Base-by-base conservation (phyloP, 2,888 invertebrate genomes). In the Eupsilia transversa region DNA sequence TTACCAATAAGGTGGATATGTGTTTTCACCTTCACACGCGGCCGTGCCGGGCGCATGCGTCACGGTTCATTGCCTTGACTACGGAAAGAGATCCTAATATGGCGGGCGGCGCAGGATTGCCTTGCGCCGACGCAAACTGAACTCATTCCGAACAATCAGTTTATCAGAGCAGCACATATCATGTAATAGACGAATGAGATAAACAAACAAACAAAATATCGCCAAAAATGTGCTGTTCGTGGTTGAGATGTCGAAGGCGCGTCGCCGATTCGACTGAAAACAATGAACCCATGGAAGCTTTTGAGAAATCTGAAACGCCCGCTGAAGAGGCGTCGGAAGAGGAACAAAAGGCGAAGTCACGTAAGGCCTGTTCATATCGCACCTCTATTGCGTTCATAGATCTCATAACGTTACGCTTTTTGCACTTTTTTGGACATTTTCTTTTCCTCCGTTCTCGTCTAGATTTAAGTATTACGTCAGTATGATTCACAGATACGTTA, bases 51-150 rank as follows among this genome's bases (percentile, higher is more conserved):
- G 87, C 82, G 86, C 89, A 91, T 90, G 94, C 93, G 96, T 95
- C 94, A 94, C 92, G 95, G 96, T 95, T 96, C 96, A 95, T 94
- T 94, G 96, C 96, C 95, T 95, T 95, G 95, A 94, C 89, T 93
- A 90, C 94, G 93, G 93, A 94, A 94, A 94, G 94, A 93, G 92
- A 92, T 93, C 96, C 96, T 94, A 95, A 96, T 96, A 96, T 94
- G 96, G 96, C 89, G 88, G 84, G 87, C 88, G 89, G 89, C 91
- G 89, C 94, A 91, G 92, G 94, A 92, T 94, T 90, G 92, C 94
- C 94, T 95, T 95, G 95, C 94, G 94, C 94, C 95, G 87, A 94
- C 94, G 94, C 94, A 92, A 83, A 83, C 77, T 87, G 88, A 89
- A 86, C 91, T 92, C 94, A 95, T 94, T 95, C 89, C 91, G 87